Base-by-base conservation (phyloP, 1,140 invertebrate species). In the Drosophila kanapiae region DNA sequence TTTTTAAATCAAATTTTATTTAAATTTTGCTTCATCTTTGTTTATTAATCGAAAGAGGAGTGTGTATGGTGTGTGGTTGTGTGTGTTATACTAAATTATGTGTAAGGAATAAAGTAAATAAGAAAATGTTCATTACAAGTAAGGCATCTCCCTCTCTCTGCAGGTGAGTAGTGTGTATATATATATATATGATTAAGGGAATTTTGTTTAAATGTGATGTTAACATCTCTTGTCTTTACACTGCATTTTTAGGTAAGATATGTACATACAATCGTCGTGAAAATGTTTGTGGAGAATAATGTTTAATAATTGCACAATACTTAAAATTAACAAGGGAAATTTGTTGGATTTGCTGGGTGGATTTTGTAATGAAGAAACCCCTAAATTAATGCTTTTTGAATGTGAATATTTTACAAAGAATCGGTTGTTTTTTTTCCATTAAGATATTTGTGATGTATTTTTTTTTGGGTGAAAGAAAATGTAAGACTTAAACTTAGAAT, bases 401-500 rank as follows among this genome's bases (percentile, higher is more conserved):
- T 71, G 48, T 63, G 53, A 61, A 76, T 77, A 84, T 78, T 81
- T 81, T 74, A 80, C 64, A 81, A 33, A 72, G 67, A 78, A 82
- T 58, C 38, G 31, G 59, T 62, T 59, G 40, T 60, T 35, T 53
- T 45, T 27, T 42, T 42, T 38, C 27, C 70, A 23, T 23, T 23
- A 23, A 23, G 23, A 23, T 23, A 23, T 45, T 48, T 90, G 84
- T 88, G 84, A 88, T 88, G 85, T 53, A 80, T 86, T 40, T 54
- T 51, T 54, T 51, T 54, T 54, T 48, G 40, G 62, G 59, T 74
- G 62, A 69, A 58, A 64, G 58, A 80, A 59, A 84, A 80, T 74
- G 85, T 88, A 75, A 58, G 67, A 75, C 84, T 88, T 87, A 87
- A 80, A 53, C 74, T 84, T 84, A 83, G 38, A 57, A 84, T 84